Conservation (phyloP, 1,140 invertebrate species). For the Calephelis nemesis region DNA sequence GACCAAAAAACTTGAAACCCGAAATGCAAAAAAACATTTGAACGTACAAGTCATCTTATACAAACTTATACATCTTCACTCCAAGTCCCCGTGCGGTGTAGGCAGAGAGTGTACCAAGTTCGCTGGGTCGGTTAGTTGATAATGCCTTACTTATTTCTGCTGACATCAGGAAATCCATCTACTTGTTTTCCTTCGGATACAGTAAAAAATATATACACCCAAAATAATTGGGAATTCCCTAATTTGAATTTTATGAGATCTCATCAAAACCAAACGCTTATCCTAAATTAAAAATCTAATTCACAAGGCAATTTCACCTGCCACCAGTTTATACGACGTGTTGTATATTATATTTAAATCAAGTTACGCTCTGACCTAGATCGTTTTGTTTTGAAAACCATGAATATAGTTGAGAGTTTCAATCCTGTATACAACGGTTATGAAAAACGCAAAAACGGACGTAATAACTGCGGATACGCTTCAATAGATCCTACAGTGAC, state of each 20-base stretch:
- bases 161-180: no score
- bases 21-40: no score
- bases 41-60: no score
- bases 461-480: slow-evolving; percentile 1
- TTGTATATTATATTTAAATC: not conserved
- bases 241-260: not conserved
- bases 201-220: no score
- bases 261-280: not conserved
- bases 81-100: no score
- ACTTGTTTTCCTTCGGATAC: no score
- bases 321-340: not conserved
- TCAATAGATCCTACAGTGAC: not conserved
- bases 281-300: not conserved
- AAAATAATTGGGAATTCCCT: no score
- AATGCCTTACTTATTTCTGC: no score
- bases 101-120: no score
- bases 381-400: slow-evolving; percentile 6
- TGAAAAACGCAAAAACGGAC: slow-evolving; percentile 1
- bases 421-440: slow-evolving; percentile 1
- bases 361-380: slow-evolving; percentile 5
- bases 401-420: slow-evolving; percentile 3
- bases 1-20: no score
- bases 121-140: no score
- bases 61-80: no score
- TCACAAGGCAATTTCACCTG: not conserved